A percentile compares a stretch with the other conserved stretches of the same genome.
Conservation (phyloP, 2,113 vertebrate species). For the Eulacestoma nigropectus region DNA sequence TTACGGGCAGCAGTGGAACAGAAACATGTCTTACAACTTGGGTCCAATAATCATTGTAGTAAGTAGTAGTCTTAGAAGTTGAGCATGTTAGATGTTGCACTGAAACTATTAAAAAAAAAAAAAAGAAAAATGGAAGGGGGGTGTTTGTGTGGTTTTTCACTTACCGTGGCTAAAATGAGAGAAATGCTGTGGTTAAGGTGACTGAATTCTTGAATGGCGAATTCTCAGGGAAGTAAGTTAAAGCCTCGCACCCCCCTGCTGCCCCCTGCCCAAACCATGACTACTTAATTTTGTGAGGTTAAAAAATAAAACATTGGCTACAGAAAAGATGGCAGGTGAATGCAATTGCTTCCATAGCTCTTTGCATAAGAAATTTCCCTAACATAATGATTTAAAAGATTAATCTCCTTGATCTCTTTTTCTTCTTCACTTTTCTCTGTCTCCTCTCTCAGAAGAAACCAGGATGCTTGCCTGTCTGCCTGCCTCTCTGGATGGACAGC, state of each 20-base stretch:
- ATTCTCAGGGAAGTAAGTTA: background rate
- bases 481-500: background rate
- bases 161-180: background rate
- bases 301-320: background rate
- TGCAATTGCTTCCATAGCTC: background rate
- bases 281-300: background rate
- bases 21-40: background rate
- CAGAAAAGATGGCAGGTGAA: background rate
- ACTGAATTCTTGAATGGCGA: background rate
- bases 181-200: background rate
- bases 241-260: accelerated
- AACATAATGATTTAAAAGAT: background rate
- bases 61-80: background rate
- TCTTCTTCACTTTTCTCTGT: background rate
- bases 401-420: background rate
- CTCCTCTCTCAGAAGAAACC: background rate
- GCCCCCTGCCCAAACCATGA: background rate
- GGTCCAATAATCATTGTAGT: accelerated
- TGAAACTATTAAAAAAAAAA: background rate
- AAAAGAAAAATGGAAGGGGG: background rate
- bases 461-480: background rate
- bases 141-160: background rate
- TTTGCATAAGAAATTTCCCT: background rate
- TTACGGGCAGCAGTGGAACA: background rate
- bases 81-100: background rate